phyloP scores from a whole-genome alignment of 2,113 vertebrate species.

The Stictonetta naevosa region DNA sequence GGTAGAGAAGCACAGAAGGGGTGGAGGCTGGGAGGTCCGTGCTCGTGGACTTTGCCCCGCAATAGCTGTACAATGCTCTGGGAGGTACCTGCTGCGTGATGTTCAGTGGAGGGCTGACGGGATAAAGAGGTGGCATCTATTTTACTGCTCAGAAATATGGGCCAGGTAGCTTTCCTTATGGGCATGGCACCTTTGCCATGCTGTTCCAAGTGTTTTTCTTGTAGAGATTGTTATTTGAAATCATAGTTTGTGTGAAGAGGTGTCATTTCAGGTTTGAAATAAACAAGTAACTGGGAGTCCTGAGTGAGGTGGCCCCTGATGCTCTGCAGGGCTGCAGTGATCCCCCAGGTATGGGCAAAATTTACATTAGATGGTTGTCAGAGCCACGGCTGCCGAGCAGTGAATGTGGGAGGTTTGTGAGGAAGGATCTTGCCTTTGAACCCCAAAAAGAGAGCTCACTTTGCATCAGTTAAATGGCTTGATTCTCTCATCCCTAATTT shows the following conservation, averaged over 20 bases:
- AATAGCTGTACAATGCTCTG: neutral
- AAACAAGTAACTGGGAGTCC: neutral
- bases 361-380: neutral
- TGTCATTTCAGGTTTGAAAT: neutral
- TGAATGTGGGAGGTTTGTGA: neutral
- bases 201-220: neutral
- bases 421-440: neutral
- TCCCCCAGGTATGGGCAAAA: neutral
- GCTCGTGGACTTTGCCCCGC: neutral
- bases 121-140: neutral
- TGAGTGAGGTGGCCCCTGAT: neutral
- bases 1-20: neutral
- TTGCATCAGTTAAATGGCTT: neutral
- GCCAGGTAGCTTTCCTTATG: neutral
- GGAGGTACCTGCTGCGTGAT: neutral
- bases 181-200: neutral
- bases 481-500: neutral
- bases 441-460: neutral
- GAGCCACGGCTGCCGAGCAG: neutral
- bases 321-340: neutral
- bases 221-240: neutral
- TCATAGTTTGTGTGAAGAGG: neutral
- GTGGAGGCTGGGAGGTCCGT: neutral
- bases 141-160: constrained; percentile 6
- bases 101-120: neutral